These are phyloP conservation scores for Piezodorus guildinii DNA, from an alignment of 1,140 invertebrate genomes.

Conservation along the genomic window DNA sequence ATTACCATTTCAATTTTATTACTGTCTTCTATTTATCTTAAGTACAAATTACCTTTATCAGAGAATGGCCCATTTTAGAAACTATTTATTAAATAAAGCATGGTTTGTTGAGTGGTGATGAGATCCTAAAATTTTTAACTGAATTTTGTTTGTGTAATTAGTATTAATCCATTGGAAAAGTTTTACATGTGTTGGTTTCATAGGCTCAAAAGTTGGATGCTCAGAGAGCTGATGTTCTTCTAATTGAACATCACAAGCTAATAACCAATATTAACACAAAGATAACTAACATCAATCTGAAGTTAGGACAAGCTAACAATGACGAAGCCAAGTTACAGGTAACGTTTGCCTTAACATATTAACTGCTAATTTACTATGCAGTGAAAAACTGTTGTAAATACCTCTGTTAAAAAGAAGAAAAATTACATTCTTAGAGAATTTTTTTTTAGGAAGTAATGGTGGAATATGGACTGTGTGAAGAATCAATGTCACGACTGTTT, in stretches of 20 bases:
- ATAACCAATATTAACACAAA: slow-evolving; percentile 25
- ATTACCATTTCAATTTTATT: no score
- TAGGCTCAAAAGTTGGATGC: slow-evolving; percentile 24
- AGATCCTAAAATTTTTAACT: background rate
- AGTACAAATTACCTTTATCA: no score
- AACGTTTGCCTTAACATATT: slow-evolving; percentile 12
- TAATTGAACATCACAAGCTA: slow-evolving; percentile 22
- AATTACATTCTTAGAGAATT: background rate
- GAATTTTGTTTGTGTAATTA: background rate
- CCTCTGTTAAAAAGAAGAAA: no score
- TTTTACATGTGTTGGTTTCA: slow-evolving; percentile 16
- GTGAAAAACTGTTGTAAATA: no score
- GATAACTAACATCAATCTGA: slow-evolving; percentile 25
- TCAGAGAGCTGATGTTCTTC: slow-evolving; percentile 23
- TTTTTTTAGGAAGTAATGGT: slow-evolving; percentile 22
- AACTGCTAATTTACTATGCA: background rate
- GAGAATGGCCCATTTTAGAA: no score
- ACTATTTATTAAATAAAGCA: background rate
- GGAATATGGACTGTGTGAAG: slow-evolving; percentile 23
- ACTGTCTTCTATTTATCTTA: no score
- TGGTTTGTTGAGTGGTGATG: background rate
- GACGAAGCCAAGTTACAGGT: slow-evolving; percentile 24
- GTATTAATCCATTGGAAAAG: background rate
- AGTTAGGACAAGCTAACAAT: slow-evolving; percentile 25
- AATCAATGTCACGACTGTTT: slow-evolving; percentile 20